Conservation (phyloP, 2,797 vertebrate genomes). For the Phrynocephalus forsythii region DNA sequence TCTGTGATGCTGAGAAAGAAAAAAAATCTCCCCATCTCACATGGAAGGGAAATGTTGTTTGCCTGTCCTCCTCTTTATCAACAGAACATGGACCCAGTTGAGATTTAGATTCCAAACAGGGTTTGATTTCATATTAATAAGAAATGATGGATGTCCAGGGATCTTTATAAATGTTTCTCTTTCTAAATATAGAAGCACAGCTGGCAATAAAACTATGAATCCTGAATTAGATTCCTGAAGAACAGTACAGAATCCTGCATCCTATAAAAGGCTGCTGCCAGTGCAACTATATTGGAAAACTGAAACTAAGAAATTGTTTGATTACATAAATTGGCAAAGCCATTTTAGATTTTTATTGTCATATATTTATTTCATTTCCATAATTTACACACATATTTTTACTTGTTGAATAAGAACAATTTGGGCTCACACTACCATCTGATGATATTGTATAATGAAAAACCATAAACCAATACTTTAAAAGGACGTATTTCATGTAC, state of each 20-base stretch:
- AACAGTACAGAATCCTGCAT: background rate
- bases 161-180: background rate
- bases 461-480: background rate
- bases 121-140: too few relatives aligned
- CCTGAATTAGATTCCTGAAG: background rate
- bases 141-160: too few relatives aligned
- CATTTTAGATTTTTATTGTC: constrained; percentile 13
- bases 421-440: background rate
- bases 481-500: background rate
- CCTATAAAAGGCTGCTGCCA: background rate
- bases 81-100: too few relatives aligned
- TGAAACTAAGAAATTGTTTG: constrained; percentile 15
- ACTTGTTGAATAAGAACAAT: constrained; percentile 1
- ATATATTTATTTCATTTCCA: background rate
- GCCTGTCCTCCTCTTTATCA: too few relatives aligned
- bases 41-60: too few relatives aligned
- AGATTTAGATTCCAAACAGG: too few relatives aligned
- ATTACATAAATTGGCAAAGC: background rate
- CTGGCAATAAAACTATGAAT: background rate
- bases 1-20: too few relatives aligned
- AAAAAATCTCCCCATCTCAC: too few relatives aligned
- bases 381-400: background rate
- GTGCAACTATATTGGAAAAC: background rate
- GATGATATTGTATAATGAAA: background rate
- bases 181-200: background rate